Evolutionary conservation across 2,888 invertebrate species (phyloP), one percentile per base, ranked within the genome.

Genomic region (Branchinecta sandiegonensis): DNA sequence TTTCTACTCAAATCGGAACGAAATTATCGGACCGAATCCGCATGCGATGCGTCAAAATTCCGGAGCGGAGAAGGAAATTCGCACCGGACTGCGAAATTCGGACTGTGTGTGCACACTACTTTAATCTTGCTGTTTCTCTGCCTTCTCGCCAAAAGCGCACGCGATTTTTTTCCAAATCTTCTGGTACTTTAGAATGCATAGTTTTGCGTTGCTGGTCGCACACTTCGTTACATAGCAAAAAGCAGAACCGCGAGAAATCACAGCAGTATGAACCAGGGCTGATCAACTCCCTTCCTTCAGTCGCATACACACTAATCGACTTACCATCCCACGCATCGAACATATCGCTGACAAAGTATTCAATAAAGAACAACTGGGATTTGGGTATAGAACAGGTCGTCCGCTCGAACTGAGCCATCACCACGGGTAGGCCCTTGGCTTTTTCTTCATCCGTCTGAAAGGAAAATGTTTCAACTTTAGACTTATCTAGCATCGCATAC

Each of bases 351-450:
- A 96, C 94, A 76, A 97, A 97, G 80, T 89, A 94, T 79, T 97
- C 97, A 72, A 95, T 89, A 80, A 97, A 97, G 69, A 94, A 94
- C 75, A 94, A 92, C 81, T 97, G 97, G 70, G 95, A 94, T 80
- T 94, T 91, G 68, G 97, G 95, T 77, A 99, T 91, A 75, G 94
- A 95, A 80, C 96, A 96, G 2, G 90, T 87, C 70, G 86, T 83
- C 73, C 95, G 85, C 79, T 97, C 96, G 79, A 97, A 99, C 85
- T 94, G 90, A 10, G 96, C 95, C 97, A 99, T 97, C 72, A 96
- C 93, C 10, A 97, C 91, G 0, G 97, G 96, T 75, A 97, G 80
- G 66, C 87, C 87, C 72, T 85, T 84, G 13, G 83, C 83, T 76
- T 93, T 94, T 80, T 99, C 97, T 76, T 96, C 95, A 76, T 95